Conservation (phyloP, 2,888 invertebrate species). For the Lamellibrachia columna region DNA sequence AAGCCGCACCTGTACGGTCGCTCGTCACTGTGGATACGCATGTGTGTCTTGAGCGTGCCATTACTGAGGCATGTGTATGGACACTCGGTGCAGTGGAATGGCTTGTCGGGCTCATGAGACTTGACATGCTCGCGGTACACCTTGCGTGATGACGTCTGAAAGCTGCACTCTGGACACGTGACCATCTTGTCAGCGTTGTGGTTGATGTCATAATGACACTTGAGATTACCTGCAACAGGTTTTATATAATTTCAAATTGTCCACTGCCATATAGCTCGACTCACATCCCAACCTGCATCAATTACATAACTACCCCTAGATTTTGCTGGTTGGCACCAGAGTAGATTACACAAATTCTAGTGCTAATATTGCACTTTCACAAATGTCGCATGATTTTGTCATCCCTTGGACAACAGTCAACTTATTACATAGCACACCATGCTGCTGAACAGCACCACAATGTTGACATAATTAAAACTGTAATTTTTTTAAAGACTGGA, state of each 20-base stretch:
- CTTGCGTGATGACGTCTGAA: conserved; percentile 57
- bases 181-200: conserved; percentile 55
- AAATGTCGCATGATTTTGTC: no score
- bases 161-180: conserved; percentile 58
- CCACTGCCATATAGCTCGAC: not conserved
- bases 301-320: not conserved
- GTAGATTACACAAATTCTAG: no score
- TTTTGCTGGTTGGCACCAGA: no score
- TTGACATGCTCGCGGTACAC: conserved; percentile 58
- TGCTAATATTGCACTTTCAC: no score
- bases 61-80: conserved; percentile 52
- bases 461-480: no score
- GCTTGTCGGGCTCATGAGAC: conserved; percentile 44
- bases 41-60: conserved; percentile 52
- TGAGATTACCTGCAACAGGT: conserved; percentile 61
- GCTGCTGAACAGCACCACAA: no score
- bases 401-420: no score
- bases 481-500: no score
- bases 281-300: not conserved
- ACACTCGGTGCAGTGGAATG: conserved; percentile 48
- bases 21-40: conserved; percentile 52
- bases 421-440: no score
- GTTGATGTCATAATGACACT: conserved; percentile 59
- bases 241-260: not conserved
- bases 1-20: conserved; percentile 53